Evolutionary conservation across 1,140 invertebrate genomes (phyloP).

Genomic region (Diabrotica undecimpunctata): DNA sequence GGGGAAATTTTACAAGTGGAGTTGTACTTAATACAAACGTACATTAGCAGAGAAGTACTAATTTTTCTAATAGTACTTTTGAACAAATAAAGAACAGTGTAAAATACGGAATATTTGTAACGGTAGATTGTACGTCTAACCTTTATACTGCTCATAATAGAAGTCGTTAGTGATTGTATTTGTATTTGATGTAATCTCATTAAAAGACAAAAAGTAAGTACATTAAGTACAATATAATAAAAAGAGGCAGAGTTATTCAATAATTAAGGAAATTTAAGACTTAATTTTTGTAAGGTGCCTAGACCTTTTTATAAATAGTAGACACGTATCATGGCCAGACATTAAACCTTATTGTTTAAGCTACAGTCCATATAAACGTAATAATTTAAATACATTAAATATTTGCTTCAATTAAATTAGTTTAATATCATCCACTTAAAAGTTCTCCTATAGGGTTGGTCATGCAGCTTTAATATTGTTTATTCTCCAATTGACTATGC

Average conservation of each 20-base stretch:
- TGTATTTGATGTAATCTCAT: background rate
- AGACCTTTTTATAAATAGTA: background rate
- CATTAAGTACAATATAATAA: background rate
- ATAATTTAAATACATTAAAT: too few species aligned
- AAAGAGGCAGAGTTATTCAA: background rate
- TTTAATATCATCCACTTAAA: too few species aligned
- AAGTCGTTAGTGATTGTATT: background rate
- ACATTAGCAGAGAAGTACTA: too few species aligned
- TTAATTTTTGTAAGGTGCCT: background rate
- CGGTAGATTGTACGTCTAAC: background rate
- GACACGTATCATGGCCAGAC: background rate
- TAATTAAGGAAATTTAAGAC: background rate
- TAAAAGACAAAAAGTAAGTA: background rate
- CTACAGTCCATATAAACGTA: too few species aligned
- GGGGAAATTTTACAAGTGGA: too few species aligned
- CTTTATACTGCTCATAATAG: background rate
- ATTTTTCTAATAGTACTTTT: too few species aligned
- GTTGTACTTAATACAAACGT: too few species aligned
- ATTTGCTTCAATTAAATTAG: too few species aligned
- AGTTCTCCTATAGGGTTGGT: too few species aligned
- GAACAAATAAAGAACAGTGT: background rate
- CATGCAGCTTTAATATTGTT: too few species aligned
- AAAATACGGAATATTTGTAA: background rate
- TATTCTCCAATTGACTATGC: too few species aligned
- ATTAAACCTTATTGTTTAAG: too few species aligned